phyloP scores from a whole-genome alignment of 2,888 invertebrate genomes.

The Dyspetes luteomarginatus region DNA sequence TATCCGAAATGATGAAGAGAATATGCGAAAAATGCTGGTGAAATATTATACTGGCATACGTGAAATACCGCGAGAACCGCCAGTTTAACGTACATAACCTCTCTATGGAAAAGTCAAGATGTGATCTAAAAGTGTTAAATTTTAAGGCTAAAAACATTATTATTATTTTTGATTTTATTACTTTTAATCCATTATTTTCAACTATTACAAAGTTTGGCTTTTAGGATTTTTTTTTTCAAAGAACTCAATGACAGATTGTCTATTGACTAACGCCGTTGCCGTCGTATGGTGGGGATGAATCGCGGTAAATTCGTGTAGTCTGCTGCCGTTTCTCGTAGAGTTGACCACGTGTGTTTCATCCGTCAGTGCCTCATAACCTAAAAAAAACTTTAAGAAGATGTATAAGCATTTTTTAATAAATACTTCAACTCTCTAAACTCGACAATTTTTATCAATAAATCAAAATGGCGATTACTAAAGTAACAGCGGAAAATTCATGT shows the following conservation, averaged over 20 bases:
- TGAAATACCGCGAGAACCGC: not conserved
- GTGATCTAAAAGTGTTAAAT: not conserved
- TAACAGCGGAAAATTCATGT: slow-evolving; percentile 13
- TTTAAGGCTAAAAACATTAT: too few relatives aligned
- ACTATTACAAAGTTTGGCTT: too few relatives aligned
- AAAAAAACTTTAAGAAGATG: too few relatives aligned
- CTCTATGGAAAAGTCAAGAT: not conserved
- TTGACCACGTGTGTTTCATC: too few relatives aligned
- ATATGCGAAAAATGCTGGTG: not conserved
- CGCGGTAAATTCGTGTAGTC: too few relatives aligned
- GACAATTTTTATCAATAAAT: not conserved
- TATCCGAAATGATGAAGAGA: not conserved
- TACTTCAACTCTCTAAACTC: not conserved
- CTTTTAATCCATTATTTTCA: too few relatives aligned
- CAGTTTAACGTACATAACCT: not conserved
- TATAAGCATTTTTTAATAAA: too few relatives aligned
- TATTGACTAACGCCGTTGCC: not conserved
- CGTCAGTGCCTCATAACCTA: too few relatives aligned
- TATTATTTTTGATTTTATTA: too few relatives aligned
- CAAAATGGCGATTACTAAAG: slow-evolving; percentile 45
- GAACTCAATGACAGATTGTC: not conserved
- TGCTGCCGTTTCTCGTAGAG: too few relatives aligned
- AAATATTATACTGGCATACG: not conserved
- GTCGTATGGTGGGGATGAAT: too few relatives aligned
- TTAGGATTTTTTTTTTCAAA: too few relatives aligned